phyloP scores from a whole-genome alignment of 1,140 invertebrate genomes.

The Drosophila sechellia region DNA sequence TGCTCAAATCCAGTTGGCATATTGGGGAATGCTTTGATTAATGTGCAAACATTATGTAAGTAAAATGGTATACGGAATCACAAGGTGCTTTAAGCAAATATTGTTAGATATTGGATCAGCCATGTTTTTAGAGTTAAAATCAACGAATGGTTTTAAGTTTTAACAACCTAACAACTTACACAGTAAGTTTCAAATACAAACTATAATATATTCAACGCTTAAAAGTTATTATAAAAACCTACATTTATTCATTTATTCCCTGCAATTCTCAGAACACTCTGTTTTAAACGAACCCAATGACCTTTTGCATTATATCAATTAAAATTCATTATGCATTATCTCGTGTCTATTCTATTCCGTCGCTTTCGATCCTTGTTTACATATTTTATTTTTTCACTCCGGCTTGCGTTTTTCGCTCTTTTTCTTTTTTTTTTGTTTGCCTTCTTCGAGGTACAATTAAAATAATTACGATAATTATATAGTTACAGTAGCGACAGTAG shows the following conservation, averaged over 20 bases:
- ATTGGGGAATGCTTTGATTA: slow-evolving; percentile 13
- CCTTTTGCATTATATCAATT: slow-evolving; percentile 39
- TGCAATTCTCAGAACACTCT: neutral
- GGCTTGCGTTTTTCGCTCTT: slow-evolving; percentile 14
- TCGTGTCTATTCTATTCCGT: slow-evolving; percentile 42
- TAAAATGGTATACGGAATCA: neutral
- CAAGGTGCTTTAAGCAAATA: neutral
- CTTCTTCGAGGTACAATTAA: slow-evolving; percentile 43
- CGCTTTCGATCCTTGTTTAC: slow-evolving; percentile 49
- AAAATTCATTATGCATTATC: slow-evolving; percentile 41
- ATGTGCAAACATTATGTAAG: neutral
- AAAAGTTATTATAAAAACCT: too few species aligned
- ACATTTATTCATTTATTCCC: too few species aligned
- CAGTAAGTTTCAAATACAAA: too few species aligned
- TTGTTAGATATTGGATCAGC: too few species aligned
- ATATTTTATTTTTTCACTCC: slow-evolving; percentile 48
- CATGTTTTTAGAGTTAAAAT: too few species aligned
- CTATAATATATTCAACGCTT: too few species aligned
- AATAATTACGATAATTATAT: slow-evolving; percentile 63
- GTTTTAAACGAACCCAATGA: slow-evolving; percentile 26
- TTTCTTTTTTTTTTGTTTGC: slow-evolving; percentile 1
- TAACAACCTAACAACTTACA: too few species aligned
- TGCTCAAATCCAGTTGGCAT: slow-evolving; percentile 1
- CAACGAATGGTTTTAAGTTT: too few species aligned
- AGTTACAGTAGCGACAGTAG: slow-evolving; percentile 30